Conservation (phyloP, 2,888 invertebrate genomes). For the Caenorhabditis plicata region DNA sequence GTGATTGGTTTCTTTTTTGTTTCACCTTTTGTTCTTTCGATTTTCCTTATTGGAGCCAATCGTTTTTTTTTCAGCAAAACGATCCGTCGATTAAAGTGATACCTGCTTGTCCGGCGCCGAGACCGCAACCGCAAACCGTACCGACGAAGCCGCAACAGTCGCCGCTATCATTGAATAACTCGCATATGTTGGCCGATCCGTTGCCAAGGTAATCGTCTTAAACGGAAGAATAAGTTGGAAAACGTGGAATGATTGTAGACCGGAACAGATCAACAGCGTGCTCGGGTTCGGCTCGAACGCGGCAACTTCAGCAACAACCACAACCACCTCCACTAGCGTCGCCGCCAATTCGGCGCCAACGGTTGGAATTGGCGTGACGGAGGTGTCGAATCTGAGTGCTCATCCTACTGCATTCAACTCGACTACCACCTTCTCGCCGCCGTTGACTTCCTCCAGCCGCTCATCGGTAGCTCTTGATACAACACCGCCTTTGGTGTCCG, state of each 20-base stretch:
- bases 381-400: too few relatives aligned
- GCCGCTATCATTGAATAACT: constrained; percentile 21
- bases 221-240: not conserved
- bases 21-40: too few relatives aligned
- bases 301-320: not conserved
- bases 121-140: not conserved
- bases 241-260: constrained; percentile 3
- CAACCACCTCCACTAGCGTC: not conserved
- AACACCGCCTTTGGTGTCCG: constrained; percentile 28
- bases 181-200: constrained; percentile 40
- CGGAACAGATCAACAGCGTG: constrained; percentile 4
- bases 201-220: constrained; percentile 13
- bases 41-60: too few relatives aligned
- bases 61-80: constrained; percentile 38
- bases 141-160: constrained; percentile 9
- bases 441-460: constrained; percentile 37
- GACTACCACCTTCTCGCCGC: constrained; percentile 35
- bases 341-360: not conserved
- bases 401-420: constrained; percentile 9
- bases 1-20: too few relatives aligned
- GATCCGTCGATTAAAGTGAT: constrained; percentile 53
- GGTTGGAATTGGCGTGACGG: too few relatives aligned
- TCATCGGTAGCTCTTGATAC: constrained; percentile 36
- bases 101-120: constrained; percentile 36
- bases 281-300: not conserved